These are phyloP conservation scores for Polymixis flavicincta DNA, from an alignment of 2,888 invertebrate species.

Conservation along the genomic window DNA sequence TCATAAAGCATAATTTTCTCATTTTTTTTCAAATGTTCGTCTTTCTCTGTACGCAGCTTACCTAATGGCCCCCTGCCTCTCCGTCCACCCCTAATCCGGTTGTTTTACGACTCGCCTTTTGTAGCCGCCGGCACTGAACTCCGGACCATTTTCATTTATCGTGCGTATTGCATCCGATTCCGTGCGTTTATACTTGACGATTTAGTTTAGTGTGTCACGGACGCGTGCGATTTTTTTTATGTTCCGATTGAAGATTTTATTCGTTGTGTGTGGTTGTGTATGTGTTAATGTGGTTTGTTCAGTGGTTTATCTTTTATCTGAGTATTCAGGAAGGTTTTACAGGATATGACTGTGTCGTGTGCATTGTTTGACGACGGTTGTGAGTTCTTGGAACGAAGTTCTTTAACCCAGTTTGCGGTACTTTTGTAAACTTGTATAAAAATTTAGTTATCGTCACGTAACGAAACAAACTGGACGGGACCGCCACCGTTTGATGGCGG, in stretches of 20 bases:
- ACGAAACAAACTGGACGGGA: too few relatives aligned
- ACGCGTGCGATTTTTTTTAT: slow-evolving; percentile 48
- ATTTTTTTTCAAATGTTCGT: not conserved
- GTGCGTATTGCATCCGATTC: slow-evolving; percentile 75
- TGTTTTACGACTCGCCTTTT: slow-evolving; percentile 86
- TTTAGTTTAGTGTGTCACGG: slow-evolving; percentile 74
- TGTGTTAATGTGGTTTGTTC: not conserved
- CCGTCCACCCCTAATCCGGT: slow-evolving; percentile 84
- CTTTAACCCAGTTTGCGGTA: too few relatives aligned
- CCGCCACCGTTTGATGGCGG: too few relatives aligned
- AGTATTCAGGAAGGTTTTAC: not conserved
- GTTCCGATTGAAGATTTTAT: slow-evolving; percentile 33
- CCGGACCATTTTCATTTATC: slow-evolving; percentile 85
- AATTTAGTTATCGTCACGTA: too few relatives aligned
- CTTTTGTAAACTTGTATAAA: too few relatives aligned
- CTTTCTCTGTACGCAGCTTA: slow-evolving; percentile 44
- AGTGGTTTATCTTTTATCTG: not conserved
- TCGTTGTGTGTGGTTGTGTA: slow-evolving; percentile 8
- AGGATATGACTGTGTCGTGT: not conserved
- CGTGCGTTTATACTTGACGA: slow-evolving; percentile 71
- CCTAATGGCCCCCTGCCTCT: slow-evolving; percentile 68
- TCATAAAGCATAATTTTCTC: not conserved
- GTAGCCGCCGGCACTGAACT: slow-evolving; percentile 80
- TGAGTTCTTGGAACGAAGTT: too few relatives aligned
- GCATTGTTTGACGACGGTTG: not conserved